Conservation (phyloP, 2,113 vertebrate species). For the Pogonocichla stellata region DNA sequence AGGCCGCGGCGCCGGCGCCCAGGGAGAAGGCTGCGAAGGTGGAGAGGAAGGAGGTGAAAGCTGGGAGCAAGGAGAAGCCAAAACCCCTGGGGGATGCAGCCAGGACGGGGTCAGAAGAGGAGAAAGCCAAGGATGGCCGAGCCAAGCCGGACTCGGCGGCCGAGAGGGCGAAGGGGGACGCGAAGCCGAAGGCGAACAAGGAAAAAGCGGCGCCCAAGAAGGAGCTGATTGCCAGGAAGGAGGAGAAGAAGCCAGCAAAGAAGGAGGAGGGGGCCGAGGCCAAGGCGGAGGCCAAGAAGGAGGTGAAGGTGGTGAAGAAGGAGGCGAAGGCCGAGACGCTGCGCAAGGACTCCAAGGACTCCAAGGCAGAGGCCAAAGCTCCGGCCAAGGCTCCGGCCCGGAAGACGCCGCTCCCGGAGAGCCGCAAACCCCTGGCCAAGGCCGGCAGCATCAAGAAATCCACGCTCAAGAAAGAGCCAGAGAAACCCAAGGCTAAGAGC, state of each 20-base stretch:
- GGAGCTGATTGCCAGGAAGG: slow-evolving; percentile 62
- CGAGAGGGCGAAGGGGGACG: slow-evolving; percentile 72
- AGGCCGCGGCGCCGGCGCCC: fast-evolving
- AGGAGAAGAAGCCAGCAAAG: slow-evolving; percentile 70
- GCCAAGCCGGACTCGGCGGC: slow-evolving; percentile 38
- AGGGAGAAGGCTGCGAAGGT: slow-evolving; percentile 43
- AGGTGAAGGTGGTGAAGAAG: slow-evolving; percentile 67
- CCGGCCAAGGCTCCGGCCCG: slow-evolving; percentile 22
- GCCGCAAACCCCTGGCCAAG: slow-evolving; percentile 43
- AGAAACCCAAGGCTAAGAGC: slow-evolving; percentile 27
- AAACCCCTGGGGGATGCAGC: slow-evolving; percentile 18
- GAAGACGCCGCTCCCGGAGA: not conserved
- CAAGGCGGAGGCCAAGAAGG: slow-evolving; percentile 55
- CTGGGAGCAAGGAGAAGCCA: slow-evolving; percentile 59
- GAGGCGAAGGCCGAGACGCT: slow-evolving; percentile 69
- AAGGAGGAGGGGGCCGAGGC: slow-evolving; percentile 41
- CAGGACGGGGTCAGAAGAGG: slow-evolving; percentile 65
- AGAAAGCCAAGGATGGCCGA: slow-evolving; percentile 70
- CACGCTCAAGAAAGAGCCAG: slow-evolving; percentile 53
- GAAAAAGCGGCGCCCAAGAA: slow-evolving; percentile 76
- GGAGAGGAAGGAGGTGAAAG: slow-evolving; percentile 75
- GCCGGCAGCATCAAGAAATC: slow-evolving; percentile 12
- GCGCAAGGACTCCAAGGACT: slow-evolving; percentile 57
- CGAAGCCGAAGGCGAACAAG: slow-evolving; percentile 59
- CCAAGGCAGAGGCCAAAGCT: slow-evolving; percentile 74